Base-by-base conservation (phyloP, 2,113 vertebrate species). In the Isichthys henryi region DNA sequence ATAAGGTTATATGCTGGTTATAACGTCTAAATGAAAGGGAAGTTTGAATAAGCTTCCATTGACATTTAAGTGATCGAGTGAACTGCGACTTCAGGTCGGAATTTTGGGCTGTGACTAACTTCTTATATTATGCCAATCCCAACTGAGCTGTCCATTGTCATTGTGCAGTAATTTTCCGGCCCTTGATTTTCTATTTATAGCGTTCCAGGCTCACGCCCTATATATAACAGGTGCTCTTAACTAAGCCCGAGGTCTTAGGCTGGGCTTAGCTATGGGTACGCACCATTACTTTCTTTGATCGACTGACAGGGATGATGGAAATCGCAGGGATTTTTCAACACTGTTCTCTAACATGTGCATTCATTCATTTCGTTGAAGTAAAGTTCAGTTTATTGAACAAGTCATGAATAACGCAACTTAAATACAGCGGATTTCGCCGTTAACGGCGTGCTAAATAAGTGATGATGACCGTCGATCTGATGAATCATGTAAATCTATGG, bases 171-270 rank as follows among this genome's bases (percentile, higher is more conserved):
- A 48, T 62, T 70, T 31, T 66, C 43, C 4, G 13, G 10, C 35
- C 45, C 66, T 43, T 77, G 66, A 27, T 77, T 31, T 87, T 89
- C 49, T 83, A 83, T 88, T 88, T 88, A 56, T 89, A 84, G 50
- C 2, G 19, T 50, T 39, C 9, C 8, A 23, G 17, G 52, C 74
- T 45, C 23, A 39, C 5, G 23, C 23, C 52, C 23, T 4, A 19
- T n/a, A 62, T 46, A 27, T 62, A 62, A 62, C 35, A 58, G 88
- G 39, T 89, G 88, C 27, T 80, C 48, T 82, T 48, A 50, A 74
- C 45, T 74, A 66, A 70, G 88, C 66, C 88, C 8, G 35, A 77
- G 17, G 15, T 49, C 39, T 39, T 62, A 88, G 35, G 35, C 52
- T 62, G 56, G 5, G 49, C 17, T 50, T 53, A 39, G 49, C 50